Evolutionary conservation across 1,140 invertebrate genomes (phyloP).

Genomic region (Aradophagus sp.): DNA sequence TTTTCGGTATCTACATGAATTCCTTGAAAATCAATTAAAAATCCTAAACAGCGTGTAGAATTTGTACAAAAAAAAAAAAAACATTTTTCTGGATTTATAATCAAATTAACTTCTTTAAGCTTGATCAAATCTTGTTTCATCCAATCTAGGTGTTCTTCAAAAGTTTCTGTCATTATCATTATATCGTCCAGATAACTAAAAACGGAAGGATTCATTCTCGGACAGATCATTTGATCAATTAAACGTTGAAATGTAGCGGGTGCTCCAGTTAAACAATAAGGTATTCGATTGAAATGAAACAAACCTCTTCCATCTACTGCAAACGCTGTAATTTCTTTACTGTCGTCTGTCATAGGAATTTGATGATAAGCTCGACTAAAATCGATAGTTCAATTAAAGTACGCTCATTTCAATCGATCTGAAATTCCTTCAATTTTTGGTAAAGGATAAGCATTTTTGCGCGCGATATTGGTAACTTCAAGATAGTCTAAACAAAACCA

Average conservation of each 20-base stretch:
- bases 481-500: too few relatives aligned
- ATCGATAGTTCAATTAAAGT: neutral
- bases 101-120: neutral
- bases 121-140: neutral
- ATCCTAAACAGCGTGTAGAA: neutral
- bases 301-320: neutral
- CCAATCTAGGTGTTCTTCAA: neutral
- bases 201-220: neutral
- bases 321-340: neutral
- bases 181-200: neutral
- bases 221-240: neutral
- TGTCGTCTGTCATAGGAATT: neutral
- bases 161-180: neutral
- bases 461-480: too few relatives aligned
- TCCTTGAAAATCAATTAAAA: neutral
- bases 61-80: neutral
- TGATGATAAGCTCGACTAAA: neutral
- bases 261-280: neutral
- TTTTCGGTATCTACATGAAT: neutral
- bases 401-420: too few relatives aligned
- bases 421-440: too few relatives aligned
- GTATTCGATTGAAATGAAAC: neutral
- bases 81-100: neutral
- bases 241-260: slow-evolving; percentile 2
- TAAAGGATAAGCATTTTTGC: too few relatives aligned